Base-by-base conservation (phyloP, 2,113 vertebrate genomes). In the Colinus virginianus region DNA sequence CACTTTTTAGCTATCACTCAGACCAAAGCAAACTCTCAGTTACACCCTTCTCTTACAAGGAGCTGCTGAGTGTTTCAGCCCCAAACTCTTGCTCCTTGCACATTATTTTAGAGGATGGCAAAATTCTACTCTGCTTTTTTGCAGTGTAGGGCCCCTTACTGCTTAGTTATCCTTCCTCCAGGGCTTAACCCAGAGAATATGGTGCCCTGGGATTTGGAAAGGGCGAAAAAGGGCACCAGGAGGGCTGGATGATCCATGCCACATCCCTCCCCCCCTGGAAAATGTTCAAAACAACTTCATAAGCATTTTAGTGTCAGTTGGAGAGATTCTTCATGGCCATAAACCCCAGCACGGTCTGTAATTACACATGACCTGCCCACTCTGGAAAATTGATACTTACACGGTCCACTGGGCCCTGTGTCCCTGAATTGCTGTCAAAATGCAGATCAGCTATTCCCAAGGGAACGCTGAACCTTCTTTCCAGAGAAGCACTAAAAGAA, bases 301-400 rank as follows among this genome's bases (percentile, higher is more conserved):
- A 86, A 96, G 53, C 68, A 78, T 94, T 97, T 95, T 84, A 83
- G 66, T 88, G 64, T 70, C 87, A n/a, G 75, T 68, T 5, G 2
- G 77, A 83, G 94, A 85, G 89, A 90, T 91, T 90, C 48, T 95
- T 32, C 77, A 85, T 0, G 5, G 93, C 87, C 42, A 34, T 94
- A 94, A 96, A 93, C 70, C 32, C 48, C 85, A 87, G 34, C 84
- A 95, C 15, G 46, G 80, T 93, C 87, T 95, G n/a, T 94, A 95
- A 96, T 96, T 95, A 92, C 75, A 91, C 90, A 72, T 2, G 64
- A 80, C 87, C 74, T 91, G 68, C 83, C 87, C 85, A 77, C 89
- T 95, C 70, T 68, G 70, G 87, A 97, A 95, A 95, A 95, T 81
- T 90, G 93, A 94, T 94, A 83, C 82, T 92, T 90, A 90, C 77